Evolutionary conservation across 1,140 invertebrate species (phyloP).

Genomic region (Drosophila tristis): DNA sequence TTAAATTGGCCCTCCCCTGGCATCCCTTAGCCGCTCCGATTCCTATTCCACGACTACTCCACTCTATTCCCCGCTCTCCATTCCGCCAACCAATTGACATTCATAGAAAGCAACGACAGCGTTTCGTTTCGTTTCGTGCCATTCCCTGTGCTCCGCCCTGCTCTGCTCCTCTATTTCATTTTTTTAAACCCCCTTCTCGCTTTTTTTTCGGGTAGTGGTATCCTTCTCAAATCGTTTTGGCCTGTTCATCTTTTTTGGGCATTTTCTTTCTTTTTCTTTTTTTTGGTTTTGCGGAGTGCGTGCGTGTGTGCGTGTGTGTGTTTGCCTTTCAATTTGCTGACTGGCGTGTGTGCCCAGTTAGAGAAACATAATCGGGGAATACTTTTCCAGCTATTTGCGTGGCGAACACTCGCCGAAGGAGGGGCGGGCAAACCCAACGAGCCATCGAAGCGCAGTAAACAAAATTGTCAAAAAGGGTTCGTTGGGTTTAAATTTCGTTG

Average conservation of each 20-base stretch:
- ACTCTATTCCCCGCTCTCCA: slow-evolving; percentile 19
- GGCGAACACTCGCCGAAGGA: slow-evolving; percentile 56
- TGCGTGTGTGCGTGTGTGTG: slow-evolving; percentile 24
- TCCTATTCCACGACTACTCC: not conserved
- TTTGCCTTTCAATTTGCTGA: slow-evolving; percentile 74
- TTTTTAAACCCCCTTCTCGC: not conserved
- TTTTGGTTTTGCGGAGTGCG: slow-evolving; percentile 2
- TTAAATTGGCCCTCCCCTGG: slow-evolving; percentile 65
- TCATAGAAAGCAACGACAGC: slow-evolving; percentile 57
- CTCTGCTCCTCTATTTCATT: slow-evolving; percentile 12
- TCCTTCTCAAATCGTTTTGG: slow-evolving; percentile 62
- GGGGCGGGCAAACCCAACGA: slow-evolving; percentile 39
- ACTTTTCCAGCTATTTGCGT: slow-evolving; percentile 71
- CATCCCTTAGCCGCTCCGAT: not conserved
- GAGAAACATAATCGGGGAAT: slow-evolving; percentile 65
- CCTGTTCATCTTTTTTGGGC: slow-evolving; percentile 40
- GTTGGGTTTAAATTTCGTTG: slow-evolving; percentile 1
- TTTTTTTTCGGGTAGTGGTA: slow-evolving; percentile 20
- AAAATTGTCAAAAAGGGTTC: slow-evolving; percentile 71
- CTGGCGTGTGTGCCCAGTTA: slow-evolving; percentile 67
- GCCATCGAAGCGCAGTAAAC: slow-evolving; percentile 42
- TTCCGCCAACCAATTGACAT: slow-evolving; percentile 66
- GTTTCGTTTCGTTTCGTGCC: slow-evolving; percentile 25
- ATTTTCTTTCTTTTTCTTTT: not conserved
- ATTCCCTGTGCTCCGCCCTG: not conserved